These are phyloP conservation scores for Whitmania pigra DNA, from an alignment of 1,140 invertebrate genomes.

Conservation along the genomic window DNA sequence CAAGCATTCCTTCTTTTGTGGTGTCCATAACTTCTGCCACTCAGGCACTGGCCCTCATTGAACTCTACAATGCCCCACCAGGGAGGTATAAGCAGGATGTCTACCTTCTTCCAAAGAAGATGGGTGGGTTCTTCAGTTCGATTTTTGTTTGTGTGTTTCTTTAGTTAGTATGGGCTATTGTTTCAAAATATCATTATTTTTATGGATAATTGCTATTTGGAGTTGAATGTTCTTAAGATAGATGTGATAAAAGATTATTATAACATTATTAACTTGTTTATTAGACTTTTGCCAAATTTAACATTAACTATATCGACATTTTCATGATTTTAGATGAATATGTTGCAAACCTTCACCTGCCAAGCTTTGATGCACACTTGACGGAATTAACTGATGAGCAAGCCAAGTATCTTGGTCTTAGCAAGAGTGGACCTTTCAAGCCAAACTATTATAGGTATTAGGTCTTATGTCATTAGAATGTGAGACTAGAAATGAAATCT, in stretches of 20 bases:
- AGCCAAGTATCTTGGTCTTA: conserved; percentile 90
- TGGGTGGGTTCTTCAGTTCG: conserved; percentile 54
- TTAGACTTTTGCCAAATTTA: not conserved
- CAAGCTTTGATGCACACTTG: conserved; percentile 89
- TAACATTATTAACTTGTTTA: not conserved
- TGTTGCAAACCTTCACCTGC: conserved; percentile 84
- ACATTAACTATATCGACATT: not conserved
- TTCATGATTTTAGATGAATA: conserved; percentile 68
- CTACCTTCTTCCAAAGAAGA: conserved; percentile 92
- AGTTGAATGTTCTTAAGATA: too few relatives aligned
- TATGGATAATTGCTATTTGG: too few relatives aligned
- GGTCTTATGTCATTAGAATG: conserved; percentile 7
- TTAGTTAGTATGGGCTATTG: not conserved
- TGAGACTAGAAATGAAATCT: too few relatives aligned
- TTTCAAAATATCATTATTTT: not conserved
- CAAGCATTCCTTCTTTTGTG: conserved; percentile 90
- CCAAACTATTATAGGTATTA: conserved; percentile 87
- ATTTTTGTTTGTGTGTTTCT: not conserved
- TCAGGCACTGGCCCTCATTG: conserved; percentile 77
- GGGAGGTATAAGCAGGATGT: conserved; percentile 92
- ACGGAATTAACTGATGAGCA: conserved; percentile 92
- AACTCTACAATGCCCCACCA: conserved; percentile 83
- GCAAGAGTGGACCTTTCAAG: conserved; percentile 93
- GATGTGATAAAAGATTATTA: not conserved
- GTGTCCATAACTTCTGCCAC: conserved; percentile 87